Base-by-base conservation (phyloP, 1,140 invertebrate genomes). In the Conus betulinus region DNA sequence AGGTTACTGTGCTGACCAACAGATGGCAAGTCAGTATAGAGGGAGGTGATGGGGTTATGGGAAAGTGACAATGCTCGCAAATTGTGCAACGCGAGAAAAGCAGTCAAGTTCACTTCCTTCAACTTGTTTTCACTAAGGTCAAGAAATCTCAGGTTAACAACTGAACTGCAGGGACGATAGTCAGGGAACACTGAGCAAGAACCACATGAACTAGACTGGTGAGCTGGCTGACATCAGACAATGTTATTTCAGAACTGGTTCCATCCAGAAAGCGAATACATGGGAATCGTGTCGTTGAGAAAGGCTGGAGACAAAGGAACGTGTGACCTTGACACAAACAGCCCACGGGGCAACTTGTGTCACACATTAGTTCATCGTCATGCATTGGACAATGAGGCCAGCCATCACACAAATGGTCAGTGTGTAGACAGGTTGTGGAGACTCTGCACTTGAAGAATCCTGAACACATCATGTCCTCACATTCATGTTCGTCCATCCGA, bases 341-440 rank as follows among this genome's bases (percentile, higher is more conserved):
- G 51, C 27, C 81, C 93, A 55, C 91, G 94, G 85, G 85, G 10
- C 85, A 86, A 17, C 10, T 20, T 4, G 52, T 13, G 20, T 87
- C 27, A 74, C 87, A 91, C 23, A 88, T 74, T 63, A 78, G 57
- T 60, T 89, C 88, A 39, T 91, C 86, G 27, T 89, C 88, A 74
- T 74, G 76, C 53, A 88, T 76, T 67, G 87, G 89, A 85, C 87
- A 89, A 27, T 90, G 71, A 55, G 52, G 57, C 27, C 51, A 51
- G 10, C 78, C 83, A 88, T 87, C 85, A 39, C 86, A 88, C 6
- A 90, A 13, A 27, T 87, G 53, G 60, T 81, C 79, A 55, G 60
- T 17, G n/a, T 82, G 84, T 27, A 89, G 52, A 60, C 89, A 90
- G 20, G 71, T 52, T n/a, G 17, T 67, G 20, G 87, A 88, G 15